Base-by-base conservation (phyloP, 2,113 vertebrate genomes). In the Ptychochromis oligacanthus region DNA sequence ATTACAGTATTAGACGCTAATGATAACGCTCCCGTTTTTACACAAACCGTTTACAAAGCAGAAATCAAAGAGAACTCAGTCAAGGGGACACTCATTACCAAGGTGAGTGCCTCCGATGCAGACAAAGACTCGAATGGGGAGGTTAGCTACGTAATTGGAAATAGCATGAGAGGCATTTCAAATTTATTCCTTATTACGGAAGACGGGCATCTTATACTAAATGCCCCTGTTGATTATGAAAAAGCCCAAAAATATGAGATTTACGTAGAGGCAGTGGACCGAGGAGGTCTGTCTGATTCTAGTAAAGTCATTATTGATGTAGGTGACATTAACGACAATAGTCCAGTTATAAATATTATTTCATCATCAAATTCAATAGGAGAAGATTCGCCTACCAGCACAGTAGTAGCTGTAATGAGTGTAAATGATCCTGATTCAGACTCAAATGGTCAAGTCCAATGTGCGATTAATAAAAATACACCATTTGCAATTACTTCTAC, bases 21-120 rank as follows among this genome's bases (percentile, higher is more conserved):
- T 75, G 91, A 93, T 72, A 93, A 93, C 7, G 86, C 91, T 55
- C 91, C 91, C 10, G 87, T 93, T 43, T 93, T 93, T 79, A 88
- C 88, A 2, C 88, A 93, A 31, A 64, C 36, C 0, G 46, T 89
- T 57, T 93, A 92, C 0, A 93, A 93, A 81, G 90, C 90, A 14
- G 80, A 49, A 38, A 61, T 92, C 0, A 87, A 88, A 57, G 92
- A 93, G 77, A 84, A 89, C 36, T 87, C 92, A 1, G 8, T 10
- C 0, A 77, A 79, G 0, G 92, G 92, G 28, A 92, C 92, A 34
- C 28, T 88, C 0, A 87, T 93, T 64, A 88, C 89, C 1, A 81
- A 80, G 34, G 89, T 93, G 2, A 93, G 87, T 43, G 92, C 92
- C 7, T 87, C 87, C 1, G 92, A 93, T 75, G 83, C 87, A 46